A percentile compares a stretch with the other conserved stretches of the same genome.
phyloP scores from a whole-genome alignment of 2,113 vertebrate genomes.

The Sinocyclocheilus maitianheensis region DNA sequence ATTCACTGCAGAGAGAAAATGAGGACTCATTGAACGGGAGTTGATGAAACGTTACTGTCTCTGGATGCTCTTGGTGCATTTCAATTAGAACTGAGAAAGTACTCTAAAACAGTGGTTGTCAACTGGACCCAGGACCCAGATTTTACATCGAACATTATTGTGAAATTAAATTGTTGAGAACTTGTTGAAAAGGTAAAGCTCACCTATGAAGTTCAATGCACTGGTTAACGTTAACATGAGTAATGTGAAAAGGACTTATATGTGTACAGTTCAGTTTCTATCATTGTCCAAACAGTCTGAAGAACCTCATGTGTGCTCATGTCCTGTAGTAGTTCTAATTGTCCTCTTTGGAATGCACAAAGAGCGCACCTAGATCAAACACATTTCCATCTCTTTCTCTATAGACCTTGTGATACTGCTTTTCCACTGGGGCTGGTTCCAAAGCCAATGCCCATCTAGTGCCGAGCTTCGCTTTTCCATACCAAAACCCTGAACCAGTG shows the following conservation, averaged over 20 bases:
- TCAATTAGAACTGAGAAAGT: background rate
- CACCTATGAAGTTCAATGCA: background rate
- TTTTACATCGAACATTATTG: background rate
- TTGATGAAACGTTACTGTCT: background rate
- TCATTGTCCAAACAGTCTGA: constrained; percentile 1
- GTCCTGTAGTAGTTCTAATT: background rate
- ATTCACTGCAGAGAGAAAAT: background rate
- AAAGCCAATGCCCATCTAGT: background rate
- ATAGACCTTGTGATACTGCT: background rate
- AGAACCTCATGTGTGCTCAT: constrained; percentile 30
- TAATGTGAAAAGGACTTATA: background rate
- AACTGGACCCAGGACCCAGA: background rate
- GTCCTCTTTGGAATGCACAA: too few species aligned
- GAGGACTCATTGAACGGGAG: background rate
- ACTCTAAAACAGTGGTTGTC: background rate
- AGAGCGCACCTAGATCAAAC: constrained; percentile 1
- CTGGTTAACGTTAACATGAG: background rate
- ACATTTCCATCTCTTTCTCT: constrained; percentile 1
- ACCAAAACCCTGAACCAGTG: background rate
- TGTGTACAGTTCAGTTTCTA: background rate
- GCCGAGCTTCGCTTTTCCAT: background rate
- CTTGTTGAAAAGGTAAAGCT: background rate
- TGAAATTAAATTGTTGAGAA: background rate
- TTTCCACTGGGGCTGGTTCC: background rate
- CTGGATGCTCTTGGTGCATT: background rate